These are phyloP conservation scores for Damaliscus lunatus DNA, from an alignment of 2,113 vertebrate species.

Conservation along the genomic window DNA sequence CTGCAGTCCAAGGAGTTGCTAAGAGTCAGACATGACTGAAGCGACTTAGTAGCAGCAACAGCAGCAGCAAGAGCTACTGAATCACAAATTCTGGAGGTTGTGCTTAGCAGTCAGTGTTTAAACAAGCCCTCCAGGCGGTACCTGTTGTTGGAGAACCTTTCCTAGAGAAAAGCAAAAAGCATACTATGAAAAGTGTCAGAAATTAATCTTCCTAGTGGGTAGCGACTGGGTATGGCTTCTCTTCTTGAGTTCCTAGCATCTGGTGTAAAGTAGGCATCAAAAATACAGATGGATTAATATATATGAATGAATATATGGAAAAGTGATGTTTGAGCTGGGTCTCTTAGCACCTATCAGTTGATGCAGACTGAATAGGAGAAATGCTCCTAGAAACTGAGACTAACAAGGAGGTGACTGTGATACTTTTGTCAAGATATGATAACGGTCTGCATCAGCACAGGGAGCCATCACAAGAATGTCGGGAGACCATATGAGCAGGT, in stretches of 20 bases:
- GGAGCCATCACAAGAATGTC: background rate
- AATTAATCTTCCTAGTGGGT: conserved; percentile 1
- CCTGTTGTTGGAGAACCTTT: conserved; percentile 2
- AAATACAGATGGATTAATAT: background rate
- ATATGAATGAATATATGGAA: conserved; percentile 16
- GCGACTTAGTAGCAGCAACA: too few relatives aligned
- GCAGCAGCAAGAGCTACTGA: background rate
- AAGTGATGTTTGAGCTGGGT: background rate
- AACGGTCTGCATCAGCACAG: background rate
- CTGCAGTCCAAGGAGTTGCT: too few relatives aligned
- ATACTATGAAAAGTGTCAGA: background rate
- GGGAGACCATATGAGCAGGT: background rate
- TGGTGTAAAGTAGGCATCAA: conserved; percentile 16
- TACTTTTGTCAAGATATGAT: background rate
- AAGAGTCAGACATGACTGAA: too few relatives aligned
- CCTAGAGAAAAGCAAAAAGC: conserved; percentile 1
- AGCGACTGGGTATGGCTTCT: background rate
- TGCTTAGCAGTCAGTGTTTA: background rate
- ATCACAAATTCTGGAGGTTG: background rate
- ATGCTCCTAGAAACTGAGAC: background rate
- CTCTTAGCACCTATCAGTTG: background rate
- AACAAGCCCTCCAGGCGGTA: background rate
- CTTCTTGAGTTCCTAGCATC: conserved; percentile 17
- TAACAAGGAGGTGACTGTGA: background rate
- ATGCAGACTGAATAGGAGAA: background rate